Evolutionary conservation across 2,113 vertebrate genomes (phyloP).

Genomic region (Bubo scandiacus): DNA sequence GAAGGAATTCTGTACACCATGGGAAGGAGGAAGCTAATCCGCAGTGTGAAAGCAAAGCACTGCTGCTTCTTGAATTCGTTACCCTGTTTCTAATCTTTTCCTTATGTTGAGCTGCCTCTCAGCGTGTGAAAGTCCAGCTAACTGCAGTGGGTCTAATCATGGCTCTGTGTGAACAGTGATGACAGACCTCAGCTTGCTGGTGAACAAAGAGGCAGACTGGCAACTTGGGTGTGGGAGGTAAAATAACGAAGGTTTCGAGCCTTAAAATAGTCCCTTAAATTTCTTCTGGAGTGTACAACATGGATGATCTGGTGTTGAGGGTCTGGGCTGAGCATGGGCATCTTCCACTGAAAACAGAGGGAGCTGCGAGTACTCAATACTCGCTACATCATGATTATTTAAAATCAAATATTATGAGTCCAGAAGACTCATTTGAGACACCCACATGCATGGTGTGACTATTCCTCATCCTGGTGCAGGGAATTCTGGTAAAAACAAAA

Average conservation of each 20-base stretch:
- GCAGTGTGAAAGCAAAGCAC: neutral
- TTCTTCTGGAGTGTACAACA: neutral
- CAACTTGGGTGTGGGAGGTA: neutral
- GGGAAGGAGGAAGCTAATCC: neutral
- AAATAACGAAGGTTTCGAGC: neutral
- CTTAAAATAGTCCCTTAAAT: neutral
- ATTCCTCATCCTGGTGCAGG: neutral
- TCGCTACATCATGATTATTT: neutral
- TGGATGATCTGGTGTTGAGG: neutral
- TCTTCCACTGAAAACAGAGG: neutral
- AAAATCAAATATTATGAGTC: neutral
- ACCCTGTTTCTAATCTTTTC: neutral
- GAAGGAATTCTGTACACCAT: neutral
- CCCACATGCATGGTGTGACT: neutral
- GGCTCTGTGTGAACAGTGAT: neutral
- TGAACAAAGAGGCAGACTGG: neutral
- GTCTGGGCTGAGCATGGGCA: neutral
- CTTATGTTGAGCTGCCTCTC: neutral
- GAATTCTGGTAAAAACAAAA: neutral
- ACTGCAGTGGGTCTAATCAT: neutral
- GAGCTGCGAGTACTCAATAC: neutral
- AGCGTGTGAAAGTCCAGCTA: neutral
- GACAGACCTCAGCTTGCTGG: neutral
- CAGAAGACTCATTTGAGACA: neutral
- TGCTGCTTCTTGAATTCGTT: neutral